Conservation (phyloP, 2,797 vertebrate genomes). For the Craterocephalus amniculus region DNA sequence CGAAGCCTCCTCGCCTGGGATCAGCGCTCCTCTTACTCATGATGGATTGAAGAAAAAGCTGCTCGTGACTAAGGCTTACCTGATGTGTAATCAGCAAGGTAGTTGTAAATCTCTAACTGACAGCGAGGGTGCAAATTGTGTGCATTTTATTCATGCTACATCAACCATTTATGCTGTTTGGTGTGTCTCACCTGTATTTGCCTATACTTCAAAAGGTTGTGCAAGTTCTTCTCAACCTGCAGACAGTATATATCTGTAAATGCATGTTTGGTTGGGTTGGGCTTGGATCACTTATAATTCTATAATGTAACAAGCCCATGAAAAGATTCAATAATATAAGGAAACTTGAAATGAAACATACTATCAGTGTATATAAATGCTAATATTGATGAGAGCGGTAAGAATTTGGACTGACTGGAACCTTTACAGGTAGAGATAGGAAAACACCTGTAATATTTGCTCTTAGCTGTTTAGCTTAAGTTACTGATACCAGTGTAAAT, state of each 20-base stretch:
- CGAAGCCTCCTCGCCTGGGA: background rate
- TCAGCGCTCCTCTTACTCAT: background rate
- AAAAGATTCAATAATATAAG: background rate
- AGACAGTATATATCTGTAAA: constrained; percentile 16
- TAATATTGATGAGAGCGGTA: too few species aligned
- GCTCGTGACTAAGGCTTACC: background rate
- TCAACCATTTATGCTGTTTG: background rate
- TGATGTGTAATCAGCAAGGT: background rate
- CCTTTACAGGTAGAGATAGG: background rate
- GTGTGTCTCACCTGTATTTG: constrained; percentile 58
- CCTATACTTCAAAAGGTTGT: constrained; percentile 75
- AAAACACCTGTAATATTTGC: background rate
- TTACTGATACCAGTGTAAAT: background rate
- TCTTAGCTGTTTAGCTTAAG: constrained; percentile 1
- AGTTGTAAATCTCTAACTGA: background rate
- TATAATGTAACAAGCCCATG: background rate
- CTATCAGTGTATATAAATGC: too few species aligned
- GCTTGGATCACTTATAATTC: background rate
- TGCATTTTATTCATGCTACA: background rate
- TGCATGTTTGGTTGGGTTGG: background rate
- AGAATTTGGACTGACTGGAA: background rate
- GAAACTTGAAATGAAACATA: background rate
- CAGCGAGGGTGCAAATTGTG: background rate
- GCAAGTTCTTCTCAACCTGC: constrained; percentile 55
- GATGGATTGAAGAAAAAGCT: background rate